These are phyloP conservation scores for Galeopterus variegatus DNA, from an alignment of 2,113 vertebrate genomes.

Conservation along the genomic window DNA sequence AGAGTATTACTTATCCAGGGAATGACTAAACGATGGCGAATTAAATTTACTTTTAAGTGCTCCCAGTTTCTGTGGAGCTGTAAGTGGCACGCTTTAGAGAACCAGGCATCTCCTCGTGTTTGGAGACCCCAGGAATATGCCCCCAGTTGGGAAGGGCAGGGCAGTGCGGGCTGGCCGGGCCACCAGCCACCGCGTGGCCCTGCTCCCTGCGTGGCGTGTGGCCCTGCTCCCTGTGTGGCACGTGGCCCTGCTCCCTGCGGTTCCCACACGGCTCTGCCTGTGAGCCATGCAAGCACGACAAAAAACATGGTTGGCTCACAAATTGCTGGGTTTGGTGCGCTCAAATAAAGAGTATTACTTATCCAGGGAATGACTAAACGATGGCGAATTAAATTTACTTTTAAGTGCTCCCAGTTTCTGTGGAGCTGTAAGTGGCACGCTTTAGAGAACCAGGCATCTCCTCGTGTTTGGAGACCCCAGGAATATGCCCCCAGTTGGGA, in stretches of 20 bases:
- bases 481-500: neutral
- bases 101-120: neutral
- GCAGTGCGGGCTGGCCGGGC: neutral
- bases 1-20: neutral
- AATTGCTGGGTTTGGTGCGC: neutral
- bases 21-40: neutral
- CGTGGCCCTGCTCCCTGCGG: no score
- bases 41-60: neutral
- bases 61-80: neutral
- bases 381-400: neutral
- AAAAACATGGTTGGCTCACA: neutral
- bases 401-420: neutral
- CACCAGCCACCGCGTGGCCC: neutral
- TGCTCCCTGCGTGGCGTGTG: no score
- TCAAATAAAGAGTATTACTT: neutral
- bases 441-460: neutral
- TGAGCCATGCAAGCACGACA: no score
- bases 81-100: neutral
- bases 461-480: neutral
- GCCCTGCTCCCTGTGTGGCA: no score
- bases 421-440: neutral
- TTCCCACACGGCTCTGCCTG: neutral
- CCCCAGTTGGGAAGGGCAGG: neutral
- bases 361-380: neutral
- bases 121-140: neutral